phyloP scores from a whole-genome alignment of 2,113 vertebrate genomes.

The Sardina pilchardus region DNA sequence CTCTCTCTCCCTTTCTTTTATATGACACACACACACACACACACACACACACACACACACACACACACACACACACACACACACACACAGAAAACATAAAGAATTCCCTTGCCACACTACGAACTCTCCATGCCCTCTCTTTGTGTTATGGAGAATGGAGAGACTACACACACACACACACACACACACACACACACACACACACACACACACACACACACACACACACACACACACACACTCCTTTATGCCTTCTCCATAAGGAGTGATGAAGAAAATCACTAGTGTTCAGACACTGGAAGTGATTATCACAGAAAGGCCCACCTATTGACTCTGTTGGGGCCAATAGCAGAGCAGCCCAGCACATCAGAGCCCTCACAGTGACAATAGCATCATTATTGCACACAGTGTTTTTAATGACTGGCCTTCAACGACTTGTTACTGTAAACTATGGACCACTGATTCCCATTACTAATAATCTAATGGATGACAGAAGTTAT shows the following conservation, averaged over 20 bases:
- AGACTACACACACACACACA: not conserved
- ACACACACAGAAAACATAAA: no score
- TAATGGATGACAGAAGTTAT: not conserved
- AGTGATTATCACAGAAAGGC: not conserved
- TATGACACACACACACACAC: no score
- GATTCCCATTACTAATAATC: not conserved
- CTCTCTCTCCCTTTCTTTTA: not conserved
- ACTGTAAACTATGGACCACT: not conserved
- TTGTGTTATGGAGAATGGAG: not conserved
- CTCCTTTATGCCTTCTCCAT: not conserved
- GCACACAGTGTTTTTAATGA: no score
- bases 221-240: not conserved
- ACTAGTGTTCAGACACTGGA: not conserved
- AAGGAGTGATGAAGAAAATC: not conserved
- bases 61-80: no score
- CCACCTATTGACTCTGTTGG: not conserved
- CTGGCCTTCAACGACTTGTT: no score
- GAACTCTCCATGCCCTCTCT: not conserved
- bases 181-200: not conserved
- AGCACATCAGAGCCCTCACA: not conserved
- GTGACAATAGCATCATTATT: not conserved
- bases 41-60: no score
- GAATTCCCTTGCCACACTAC: not conserved
- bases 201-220: not conserved
- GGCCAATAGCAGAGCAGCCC: not conserved